phyloP scores from a whole-genome alignment of 2,113 vertebrate genomes.

The Sardina pilchardus region DNA sequence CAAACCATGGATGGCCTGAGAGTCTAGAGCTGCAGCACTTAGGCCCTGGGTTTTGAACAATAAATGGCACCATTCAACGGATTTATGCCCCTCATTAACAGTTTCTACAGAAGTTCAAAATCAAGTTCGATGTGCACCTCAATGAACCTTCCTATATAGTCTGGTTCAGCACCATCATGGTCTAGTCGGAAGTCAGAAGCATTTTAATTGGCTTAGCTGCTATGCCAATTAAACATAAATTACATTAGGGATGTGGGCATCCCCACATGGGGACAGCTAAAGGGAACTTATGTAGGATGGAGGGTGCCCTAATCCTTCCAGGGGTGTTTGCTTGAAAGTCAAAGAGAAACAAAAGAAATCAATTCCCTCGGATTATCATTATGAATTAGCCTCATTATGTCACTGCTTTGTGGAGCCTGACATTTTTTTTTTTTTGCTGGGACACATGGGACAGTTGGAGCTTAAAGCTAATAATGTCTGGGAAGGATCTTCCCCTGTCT shows the following conservation, averaged over 20 bases:
- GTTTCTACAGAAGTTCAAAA: slow-evolving; percentile 22
- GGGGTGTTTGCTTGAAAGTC: slow-evolving; percentile 8
- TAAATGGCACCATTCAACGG: neutral
- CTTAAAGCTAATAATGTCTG: slow-evolving; percentile 16
- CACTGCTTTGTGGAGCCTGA: neutral
- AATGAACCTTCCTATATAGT: neutral
- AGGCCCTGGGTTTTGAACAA: neutral
- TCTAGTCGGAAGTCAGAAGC: neutral
- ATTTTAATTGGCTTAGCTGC: neutral
- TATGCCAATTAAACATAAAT: neutral
- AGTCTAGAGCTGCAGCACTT: neutral
- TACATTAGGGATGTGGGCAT: neutral
- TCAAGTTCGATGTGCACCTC: slow-evolving; percentile 29
- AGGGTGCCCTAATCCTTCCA: neutral
- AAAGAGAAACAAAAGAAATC: slow-evolving; percentile 7
- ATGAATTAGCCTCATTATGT: slow-evolving; percentile 19
- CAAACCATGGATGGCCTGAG: neutral
- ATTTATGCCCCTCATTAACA: slow-evolving; percentile 4
- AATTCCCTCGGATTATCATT: neutral
- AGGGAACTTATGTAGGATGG: neutral
- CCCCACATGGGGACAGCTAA: neutral
- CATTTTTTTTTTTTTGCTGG: neutral
- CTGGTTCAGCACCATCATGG: neutral
- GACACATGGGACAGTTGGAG: slow-evolving; percentile 13
- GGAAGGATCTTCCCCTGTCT: neutral